These are phyloP conservation scores for Phasianus colchicus DNA, from an alignment of 2,113 vertebrate species.

Conservation along the genomic window DNA sequence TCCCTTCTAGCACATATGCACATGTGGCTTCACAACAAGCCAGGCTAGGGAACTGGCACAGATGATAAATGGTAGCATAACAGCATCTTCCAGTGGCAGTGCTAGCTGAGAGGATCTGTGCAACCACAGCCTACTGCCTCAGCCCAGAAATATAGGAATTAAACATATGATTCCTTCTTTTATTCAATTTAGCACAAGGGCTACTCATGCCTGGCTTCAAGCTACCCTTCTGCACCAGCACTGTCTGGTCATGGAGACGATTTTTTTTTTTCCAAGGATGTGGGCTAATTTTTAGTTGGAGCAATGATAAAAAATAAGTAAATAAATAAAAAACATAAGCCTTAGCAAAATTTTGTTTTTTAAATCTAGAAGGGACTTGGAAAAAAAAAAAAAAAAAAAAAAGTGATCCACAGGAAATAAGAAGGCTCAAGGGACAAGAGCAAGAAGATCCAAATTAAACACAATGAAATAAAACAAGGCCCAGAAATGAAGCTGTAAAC, in stretches of 20 bases:
- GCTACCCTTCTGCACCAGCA: not conserved
- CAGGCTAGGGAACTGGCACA: not conserved
- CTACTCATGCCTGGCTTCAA: not conserved
- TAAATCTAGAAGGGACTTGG: not conserved
- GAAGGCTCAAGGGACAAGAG: not conserved
- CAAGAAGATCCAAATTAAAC: not conserved
- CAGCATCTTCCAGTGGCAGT: not conserved
- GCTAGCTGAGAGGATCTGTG: constrained; percentile 4
- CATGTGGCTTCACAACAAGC: not conserved
- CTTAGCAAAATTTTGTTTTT: not conserved
- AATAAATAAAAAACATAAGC: not conserved
- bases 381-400: not conserved
- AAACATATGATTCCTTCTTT: not conserved
- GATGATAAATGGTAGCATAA: not conserved
- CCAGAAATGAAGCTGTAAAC: not conserved
- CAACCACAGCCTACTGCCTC: not conserved
- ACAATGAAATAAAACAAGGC: not conserved
- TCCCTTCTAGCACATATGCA: not conserved
- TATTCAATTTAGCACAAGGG: not conserved
- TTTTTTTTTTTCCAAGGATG: not conserved
- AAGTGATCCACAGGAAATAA: not conserved
- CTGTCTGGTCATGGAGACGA: not conserved
- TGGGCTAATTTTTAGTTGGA: not conserved
- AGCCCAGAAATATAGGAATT: not conserved
- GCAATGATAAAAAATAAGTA: not conserved